Conservation (phyloP, 2,113 vertebrate genomes). For the Trogon surrucura region DNA sequence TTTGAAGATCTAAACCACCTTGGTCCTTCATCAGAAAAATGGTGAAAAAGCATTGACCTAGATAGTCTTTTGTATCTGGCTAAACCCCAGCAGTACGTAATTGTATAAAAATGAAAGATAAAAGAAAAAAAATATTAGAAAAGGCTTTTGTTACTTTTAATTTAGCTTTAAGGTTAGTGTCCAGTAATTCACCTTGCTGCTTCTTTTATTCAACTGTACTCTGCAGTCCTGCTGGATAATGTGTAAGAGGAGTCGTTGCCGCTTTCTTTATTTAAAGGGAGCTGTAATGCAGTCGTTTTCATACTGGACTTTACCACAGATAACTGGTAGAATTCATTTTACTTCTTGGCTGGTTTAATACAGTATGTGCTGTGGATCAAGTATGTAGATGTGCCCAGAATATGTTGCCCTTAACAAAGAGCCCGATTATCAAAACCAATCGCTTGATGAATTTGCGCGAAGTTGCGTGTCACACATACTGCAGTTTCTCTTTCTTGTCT, state of each 20-base stretch:
- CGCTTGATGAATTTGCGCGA: background rate
- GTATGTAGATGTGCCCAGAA: background rate
- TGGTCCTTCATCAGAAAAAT: background rate
- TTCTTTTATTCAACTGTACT: accelerated
- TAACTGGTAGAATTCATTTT: background rate
- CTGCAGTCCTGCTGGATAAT: background rate
- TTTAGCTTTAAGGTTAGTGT: background rate
- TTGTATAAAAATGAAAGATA: background rate
- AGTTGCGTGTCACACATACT: background rate
- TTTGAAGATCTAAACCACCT: background rate
- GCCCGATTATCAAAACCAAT: background rate
- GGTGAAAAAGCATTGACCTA: background rate
- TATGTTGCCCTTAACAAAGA: background rate
- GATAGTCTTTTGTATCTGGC: background rate
- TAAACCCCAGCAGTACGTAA: background rate
- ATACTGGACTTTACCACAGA: background rate
- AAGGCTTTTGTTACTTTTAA: background rate
- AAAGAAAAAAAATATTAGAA: background rate
- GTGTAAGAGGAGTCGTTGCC: background rate
- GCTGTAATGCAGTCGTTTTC: background rate
- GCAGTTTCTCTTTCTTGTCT: background rate
- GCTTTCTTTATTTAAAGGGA: background rate
- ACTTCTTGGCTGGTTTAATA: background rate
- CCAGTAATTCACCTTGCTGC: background rate
- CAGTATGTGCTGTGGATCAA: background rate